Evolutionary conservation across 2,797 vertebrate species (phyloP), one percentile per base, ranked within the genome.

Genomic region (Synanceia verrucosa): DNA sequence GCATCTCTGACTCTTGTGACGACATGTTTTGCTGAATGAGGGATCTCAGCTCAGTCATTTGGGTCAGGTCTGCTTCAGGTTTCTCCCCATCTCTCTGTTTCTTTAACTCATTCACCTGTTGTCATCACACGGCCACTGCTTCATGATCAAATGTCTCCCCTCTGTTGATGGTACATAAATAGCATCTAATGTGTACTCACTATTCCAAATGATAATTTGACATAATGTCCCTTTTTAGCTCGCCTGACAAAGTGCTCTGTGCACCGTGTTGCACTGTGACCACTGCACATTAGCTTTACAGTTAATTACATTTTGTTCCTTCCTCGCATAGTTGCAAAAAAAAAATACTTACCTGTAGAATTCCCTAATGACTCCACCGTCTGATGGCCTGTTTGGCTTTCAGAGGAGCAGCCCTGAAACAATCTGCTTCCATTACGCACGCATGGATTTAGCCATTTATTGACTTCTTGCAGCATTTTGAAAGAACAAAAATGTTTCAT

Each of bases 321-420:
- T 53, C 43, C 58, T 48, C 65, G 59, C 31, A 58, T 43, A 60
- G 53, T 36, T 63, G n/a, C 19, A 55, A 51, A 56, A 41, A 51
- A 56, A 41, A 76, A 66, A 28, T 56, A 44, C 47, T 57, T 66
- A 78, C 44, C 63, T 75, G 76, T 62, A 12, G 67, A 74, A 82
- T 57, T 73, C 33, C n/a, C 51, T 61, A 75, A 65, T 66, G 70
- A 47, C 66, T 78, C 48, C 13, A 12, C 64, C 33, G 68, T 69
- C 70, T 79, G 55, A 73, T 69, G 77, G 71, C 46, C 18, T n/a
- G 51, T 68, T 44, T 65, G 47, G 58, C 72, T 82, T 89, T 83
- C 31, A 74, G 51, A 65, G 53, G 62, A 28, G 59, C 51, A 58
- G 14, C 31, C 29, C 14, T 78, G 70, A 64, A 81, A 70, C 58